Evolutionary conservation across 2,113 vertebrate species (phyloP).

Genomic region (Myiopsitta monachus): DNA sequence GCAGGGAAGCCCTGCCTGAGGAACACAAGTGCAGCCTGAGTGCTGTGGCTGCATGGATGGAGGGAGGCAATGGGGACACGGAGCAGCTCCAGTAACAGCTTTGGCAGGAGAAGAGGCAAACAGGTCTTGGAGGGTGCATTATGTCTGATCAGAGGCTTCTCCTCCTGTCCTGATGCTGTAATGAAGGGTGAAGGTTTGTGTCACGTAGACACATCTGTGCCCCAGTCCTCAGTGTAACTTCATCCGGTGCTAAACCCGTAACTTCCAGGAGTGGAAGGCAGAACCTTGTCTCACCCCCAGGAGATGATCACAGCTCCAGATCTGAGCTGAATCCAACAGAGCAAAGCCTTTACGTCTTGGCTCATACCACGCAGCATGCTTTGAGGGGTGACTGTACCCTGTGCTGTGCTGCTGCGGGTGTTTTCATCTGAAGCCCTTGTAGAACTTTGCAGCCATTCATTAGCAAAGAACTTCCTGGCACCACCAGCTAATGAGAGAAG

Average conservation of each 20-base stretch:
- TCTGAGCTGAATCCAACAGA: not conserved
- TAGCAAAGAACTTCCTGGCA: conserved; percentile 10
- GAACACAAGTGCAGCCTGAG: not conserved
- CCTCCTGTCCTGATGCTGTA: not conserved
- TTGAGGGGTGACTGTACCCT: not conserved
- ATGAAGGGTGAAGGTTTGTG: not conserved
- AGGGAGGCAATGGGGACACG: not conserved
- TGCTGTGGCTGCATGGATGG: fast-evolving
- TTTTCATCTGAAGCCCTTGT: not conserved
- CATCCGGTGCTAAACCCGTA: not conserved
- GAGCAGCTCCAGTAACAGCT: not conserved
- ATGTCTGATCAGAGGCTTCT: not conserved
- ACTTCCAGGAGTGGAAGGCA: not conserved
- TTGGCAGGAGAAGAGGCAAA: not conserved
- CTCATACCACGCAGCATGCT: not conserved
- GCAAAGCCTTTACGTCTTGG: not conserved
- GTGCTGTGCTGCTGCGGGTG: not conserved
- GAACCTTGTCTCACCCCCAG: not conserved
- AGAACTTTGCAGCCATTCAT: conserved; percentile 3
- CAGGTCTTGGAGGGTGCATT: fast-evolving
- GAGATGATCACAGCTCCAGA: not conserved
- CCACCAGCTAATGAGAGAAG: conserved; percentile 11
- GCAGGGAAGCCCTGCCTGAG: not conserved
- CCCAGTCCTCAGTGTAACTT: not conserved
- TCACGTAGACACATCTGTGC: fast-evolving